Base-by-base conservation (phyloP, 1,140 invertebrate genomes). In the Coboldia fuscipes region DNA sequence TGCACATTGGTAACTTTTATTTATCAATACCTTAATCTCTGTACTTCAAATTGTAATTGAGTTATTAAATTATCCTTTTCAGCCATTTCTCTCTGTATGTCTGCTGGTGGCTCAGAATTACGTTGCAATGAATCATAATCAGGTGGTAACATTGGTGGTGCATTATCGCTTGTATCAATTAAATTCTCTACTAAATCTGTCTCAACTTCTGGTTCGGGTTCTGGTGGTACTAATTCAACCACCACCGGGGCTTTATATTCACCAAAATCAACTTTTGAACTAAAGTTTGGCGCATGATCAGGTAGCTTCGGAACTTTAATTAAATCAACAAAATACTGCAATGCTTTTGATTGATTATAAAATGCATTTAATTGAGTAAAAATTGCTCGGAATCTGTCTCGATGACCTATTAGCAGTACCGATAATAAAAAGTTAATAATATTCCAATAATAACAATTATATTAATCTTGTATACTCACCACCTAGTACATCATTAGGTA, bases 301-400 rank as follows among this genome's bases (percentile, higher is more conserved):
- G 92, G 92, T 45, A 98, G 62, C 14, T 75, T 65, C 9, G 93
- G 92, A 44, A 98, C 78, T 36, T 84, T 81, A 37, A 98, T 88
- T 26, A 98, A 64, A 54, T 89, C 82, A 53, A 90, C 86, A 56
- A 97, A 98, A 64, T 97, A 98, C 56, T 98, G 94, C 44, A 98
- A 65, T 46, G 79, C 92, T 46, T 77, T 76, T 5, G 90, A 80
- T 43, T 77, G 85, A 43, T 83, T 72, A 56, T 97, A 99, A 62
- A 98, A 97, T 42, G 75, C 70, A 53, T 89, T 85, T 20, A 97
- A 60, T 42, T 75, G 72, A 41, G 73, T 68, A 55, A 97, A 98
- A 47, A 93, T 80, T 46, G 83, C 78, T 16, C 77, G 57, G 56
- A 90, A 97, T 43, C 93, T 63, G 44, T 90, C 75, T 36, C 93